Conservation (phyloP, 2,888 invertebrate species). For the Oscheius sp. region DNA sequence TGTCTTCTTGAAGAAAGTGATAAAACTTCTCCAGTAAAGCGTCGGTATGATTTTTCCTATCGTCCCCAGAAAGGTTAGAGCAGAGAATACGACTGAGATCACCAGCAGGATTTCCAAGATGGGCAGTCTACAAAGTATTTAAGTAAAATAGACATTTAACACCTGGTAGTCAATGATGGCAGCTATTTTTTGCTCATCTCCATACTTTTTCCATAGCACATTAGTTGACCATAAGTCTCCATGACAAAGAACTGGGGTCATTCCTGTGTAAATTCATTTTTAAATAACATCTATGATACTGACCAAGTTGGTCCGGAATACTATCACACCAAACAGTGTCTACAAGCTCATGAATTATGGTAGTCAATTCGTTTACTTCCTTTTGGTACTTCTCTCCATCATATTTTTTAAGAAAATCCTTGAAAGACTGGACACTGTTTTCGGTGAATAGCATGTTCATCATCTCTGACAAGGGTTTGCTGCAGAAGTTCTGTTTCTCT, state of each 20-base stretch:
- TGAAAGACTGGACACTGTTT: background rate
- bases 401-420: background rate
- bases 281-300: background rate
- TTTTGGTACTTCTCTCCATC: background rate
- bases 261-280: constrained; percentile 17
- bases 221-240: constrained; percentile 29
- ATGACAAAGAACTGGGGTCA: constrained; percentile 17
- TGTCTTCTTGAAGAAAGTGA: constrained; percentile 21
- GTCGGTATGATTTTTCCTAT: background rate
- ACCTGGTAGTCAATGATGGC: constrained; percentile 28
- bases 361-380: background rate
- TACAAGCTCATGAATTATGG: background rate
- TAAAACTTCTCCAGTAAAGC: constrained; percentile 20
- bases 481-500: constrained; percentile 1
- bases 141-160: background rate
- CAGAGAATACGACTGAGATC: constrained; percentile 20
- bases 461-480: background rate
- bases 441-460: background rate
- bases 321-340: constrained; percentile 6
- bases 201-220: constrained; percentile 21
- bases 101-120: constrained; percentile 18
- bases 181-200: background rate
- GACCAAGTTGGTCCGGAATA: constrained; percentile 24
- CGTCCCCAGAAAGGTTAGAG: constrained; percentile 8
- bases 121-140: constrained; percentile 7